Evolutionary conservation across 2,113 vertebrate species (phyloP), one percentile per base, ranked within the genome.

Genomic region (Meles meles): DNA sequence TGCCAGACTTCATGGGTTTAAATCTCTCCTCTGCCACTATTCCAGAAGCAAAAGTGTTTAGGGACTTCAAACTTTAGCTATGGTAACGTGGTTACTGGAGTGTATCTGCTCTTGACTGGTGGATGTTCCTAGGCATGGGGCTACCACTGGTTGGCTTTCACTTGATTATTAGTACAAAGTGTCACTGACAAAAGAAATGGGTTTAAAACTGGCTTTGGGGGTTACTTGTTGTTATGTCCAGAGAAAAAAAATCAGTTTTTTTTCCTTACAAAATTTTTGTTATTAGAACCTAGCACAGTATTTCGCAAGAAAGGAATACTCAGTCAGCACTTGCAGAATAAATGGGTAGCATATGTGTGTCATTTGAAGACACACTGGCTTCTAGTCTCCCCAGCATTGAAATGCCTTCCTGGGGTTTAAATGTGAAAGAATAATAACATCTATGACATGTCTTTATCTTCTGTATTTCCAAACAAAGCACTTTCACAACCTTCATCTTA

Each of bases 321-420:
- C 25, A 67, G 23, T 39, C 93, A 85, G 59, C 49, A 83, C 55
- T 77, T 90, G 11, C 27, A 61, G 49, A 93, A 49, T 92, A 87
- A 93, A 87, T 69, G 59, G 88, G 13, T 52, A 92, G 42, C 31
- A 25, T 77, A 34, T 55, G 21, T 90, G 7, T 81, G 42, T 76
- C 47, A 81, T 76, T 94, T 93, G 76, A 93, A 93, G 90, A 76
- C 42, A 82, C 4, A 88, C 12, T 94, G 76, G 37, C 15, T 94
- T 90, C 42, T 77, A 76, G 29, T 95, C 4, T 97, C 71, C 42
- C 39, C 85, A 39, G 14, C 67, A 18, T 91, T 23, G 6, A 91
- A 88, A 14, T 1, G 42, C 57, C 27, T 92, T 44, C 29, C 29
- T 93, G 27, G 59, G 13, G 59, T 82, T 97, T 91, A 88, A 87